These are phyloP conservation scores for Drosophila malerkotliana DNA, from an alignment of 1,140 invertebrate genomes.

Conservation along the genomic window DNA sequence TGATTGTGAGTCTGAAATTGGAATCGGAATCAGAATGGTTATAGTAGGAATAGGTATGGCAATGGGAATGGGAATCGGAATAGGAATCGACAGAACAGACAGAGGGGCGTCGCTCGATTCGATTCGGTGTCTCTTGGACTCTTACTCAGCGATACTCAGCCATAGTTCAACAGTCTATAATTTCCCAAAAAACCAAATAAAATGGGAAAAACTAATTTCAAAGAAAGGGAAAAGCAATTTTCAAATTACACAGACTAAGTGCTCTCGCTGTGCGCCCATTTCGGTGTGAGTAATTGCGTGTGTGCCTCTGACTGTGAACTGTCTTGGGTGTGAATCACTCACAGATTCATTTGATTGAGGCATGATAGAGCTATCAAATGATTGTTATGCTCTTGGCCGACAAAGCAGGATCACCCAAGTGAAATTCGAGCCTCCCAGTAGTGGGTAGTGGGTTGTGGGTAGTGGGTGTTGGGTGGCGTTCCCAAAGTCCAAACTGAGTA, in stretches of 20 bases:
- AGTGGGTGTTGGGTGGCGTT: not conserved
- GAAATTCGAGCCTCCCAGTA: conserved; percentile 10
- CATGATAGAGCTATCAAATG: conserved; percentile 41
- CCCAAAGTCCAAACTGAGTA: not conserved
- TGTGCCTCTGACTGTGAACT: conserved; percentile 18
- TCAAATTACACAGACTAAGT: conserved; percentile 53
- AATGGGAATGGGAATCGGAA: conserved; percentile 18
- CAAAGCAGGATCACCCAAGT: conserved; percentile 18
- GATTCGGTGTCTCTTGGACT: conserved; percentile 48
- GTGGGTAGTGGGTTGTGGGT: not conserved
- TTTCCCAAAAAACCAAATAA: conserved; percentile 54
- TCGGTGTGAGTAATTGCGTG: conserved; percentile 61
- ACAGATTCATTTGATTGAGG: conserved; percentile 11
- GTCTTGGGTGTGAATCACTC: conserved; percentile 38
- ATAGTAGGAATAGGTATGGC: conserved; percentile 1
- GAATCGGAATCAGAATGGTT: conserved; percentile 42
- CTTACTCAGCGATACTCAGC: conserved; percentile 33
- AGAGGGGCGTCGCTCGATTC: conserved; percentile 59
- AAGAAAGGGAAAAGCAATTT: conserved; percentile 15
- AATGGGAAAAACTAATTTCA: not conserved
- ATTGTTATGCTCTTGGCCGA: conserved; percentile 20
- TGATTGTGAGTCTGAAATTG: conserved; percentile 24
- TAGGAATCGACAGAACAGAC: conserved; percentile 47
- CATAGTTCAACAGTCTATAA: conserved; percentile 79
- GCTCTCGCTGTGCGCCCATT: conserved; percentile 58